Conservation (phyloP, 2,888 invertebrate species). For the Apantesis nais region DNA sequence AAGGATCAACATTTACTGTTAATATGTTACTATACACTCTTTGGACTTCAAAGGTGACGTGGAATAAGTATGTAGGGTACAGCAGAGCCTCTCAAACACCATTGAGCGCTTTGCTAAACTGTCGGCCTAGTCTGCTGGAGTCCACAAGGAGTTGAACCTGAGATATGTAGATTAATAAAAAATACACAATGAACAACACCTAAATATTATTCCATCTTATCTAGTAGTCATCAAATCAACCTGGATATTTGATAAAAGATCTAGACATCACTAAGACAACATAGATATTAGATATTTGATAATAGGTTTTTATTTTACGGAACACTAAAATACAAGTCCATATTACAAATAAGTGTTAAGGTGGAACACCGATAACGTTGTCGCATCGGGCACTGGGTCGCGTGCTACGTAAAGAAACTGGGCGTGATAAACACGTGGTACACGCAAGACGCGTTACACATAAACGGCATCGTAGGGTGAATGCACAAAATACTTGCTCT, state of each 20-base stretch:
- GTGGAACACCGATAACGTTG: conserved; percentile 46
- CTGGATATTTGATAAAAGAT: too few relatives aligned
- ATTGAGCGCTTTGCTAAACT: too few relatives aligned
- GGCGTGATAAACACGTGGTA: conserved; percentile 25
- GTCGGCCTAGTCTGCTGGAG: too few relatives aligned
- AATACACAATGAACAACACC: neutral
- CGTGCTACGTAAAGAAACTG: conserved; percentile 15
- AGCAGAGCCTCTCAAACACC: too few relatives aligned
- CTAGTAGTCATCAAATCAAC: neutral
- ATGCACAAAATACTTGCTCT: conserved; percentile 7
- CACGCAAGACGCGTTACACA: conserved; percentile 29
- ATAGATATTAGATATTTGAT: too few relatives aligned
- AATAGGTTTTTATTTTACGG: conserved; percentile 3
- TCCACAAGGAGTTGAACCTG: neutral
- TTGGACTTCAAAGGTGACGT: too few relatives aligned
- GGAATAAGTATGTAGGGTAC: too few relatives aligned
- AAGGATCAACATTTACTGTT: too few relatives aligned
- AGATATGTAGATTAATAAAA: too few relatives aligned
- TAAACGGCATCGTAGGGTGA: neutral
- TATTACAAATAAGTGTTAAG: conserved; percentile 17
- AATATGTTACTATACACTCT: too few relatives aligned
- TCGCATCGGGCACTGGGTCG: conserved; percentile 23
- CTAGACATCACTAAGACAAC: too few relatives aligned
- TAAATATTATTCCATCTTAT: neutral
- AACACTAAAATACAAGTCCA: conserved; percentile 11